A percentile compares a stretch with the other conserved stretches of the same genome.
phyloP scores from a whole-genome alignment of 2,888 invertebrate species.

The Drosophila sordidapex region DNA sequence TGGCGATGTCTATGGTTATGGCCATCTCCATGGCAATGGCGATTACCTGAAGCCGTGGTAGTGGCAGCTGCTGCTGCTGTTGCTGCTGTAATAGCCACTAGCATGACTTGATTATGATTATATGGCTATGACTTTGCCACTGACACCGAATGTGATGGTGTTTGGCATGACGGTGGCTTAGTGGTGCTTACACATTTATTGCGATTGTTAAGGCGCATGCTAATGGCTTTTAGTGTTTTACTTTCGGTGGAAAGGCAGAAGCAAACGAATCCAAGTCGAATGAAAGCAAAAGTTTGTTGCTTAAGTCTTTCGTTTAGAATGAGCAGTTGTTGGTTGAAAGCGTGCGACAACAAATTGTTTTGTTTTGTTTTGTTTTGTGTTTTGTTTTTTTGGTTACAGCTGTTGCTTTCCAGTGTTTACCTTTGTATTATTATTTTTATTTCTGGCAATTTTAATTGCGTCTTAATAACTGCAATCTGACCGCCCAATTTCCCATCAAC shows the following conservation, averaged over 20 bases:
- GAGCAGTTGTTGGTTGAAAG: constrained; percentile 52
- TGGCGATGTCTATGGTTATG: constrained; percentile 34
- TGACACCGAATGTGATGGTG: constrained; percentile 35
- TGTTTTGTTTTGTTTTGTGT: constrained; percentile 19
- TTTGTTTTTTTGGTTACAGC: constrained; percentile 17
- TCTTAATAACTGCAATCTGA: constrained; percentile 68
- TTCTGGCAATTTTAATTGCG: constrained; percentile 52
- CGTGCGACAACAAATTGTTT: constrained; percentile 54
- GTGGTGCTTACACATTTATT: constrained; percentile 40
- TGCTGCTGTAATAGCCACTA: constrained; percentile 67
- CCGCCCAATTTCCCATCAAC: constrained; percentile 61
- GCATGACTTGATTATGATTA: constrained; percentile 54
- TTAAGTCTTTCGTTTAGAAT: constrained; percentile 62
- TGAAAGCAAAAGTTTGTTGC: constrained; percentile 59
- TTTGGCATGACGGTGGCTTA: constrained; percentile 9
- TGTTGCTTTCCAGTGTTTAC: constrained; percentile 28
- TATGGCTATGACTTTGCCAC: constrained; percentile 33
- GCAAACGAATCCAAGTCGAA: constrained; percentile 25
- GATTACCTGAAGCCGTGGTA: constrained; percentile 58
- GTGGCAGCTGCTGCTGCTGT: constrained; percentile 21
- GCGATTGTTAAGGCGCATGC: constrained; percentile 60
- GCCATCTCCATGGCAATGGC: constrained; percentile 37
- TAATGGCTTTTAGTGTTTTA: constrained; percentile 60
- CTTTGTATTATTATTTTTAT: constrained; percentile 23
- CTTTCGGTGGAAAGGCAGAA: constrained; percentile 60